phyloP scores from a whole-genome alignment of 2,888 invertebrate species.

The Unio delphinus region DNA sequence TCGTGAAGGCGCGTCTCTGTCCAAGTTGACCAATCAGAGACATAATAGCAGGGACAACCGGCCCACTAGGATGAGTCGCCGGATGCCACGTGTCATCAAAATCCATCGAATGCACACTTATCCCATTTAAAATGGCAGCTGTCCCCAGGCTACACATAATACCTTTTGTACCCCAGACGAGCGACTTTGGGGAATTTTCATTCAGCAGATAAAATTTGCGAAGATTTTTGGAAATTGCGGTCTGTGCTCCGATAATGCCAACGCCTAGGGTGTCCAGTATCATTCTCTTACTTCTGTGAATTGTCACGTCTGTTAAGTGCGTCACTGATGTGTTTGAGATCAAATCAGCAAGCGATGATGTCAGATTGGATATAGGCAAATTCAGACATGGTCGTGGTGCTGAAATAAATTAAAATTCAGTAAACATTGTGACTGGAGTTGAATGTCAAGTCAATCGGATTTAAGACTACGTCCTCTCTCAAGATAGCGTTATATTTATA shows the following conservation, averaged over 20 bases:
- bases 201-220: conserved; percentile 19
- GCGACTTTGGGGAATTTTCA: conserved; percentile 3
- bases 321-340: conserved; percentile 8
- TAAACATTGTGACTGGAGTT: no score
- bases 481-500: no score
- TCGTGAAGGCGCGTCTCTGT: conserved; percentile 21
- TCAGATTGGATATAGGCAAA: neutral
- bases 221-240: conserved; percentile 40
- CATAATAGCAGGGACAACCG: conserved; percentile 49
- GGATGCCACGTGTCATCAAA: conserved; percentile 61
- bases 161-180: conserved; percentile 30
- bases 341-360: conserved; percentile 3
- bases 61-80: conserved; percentile 56
- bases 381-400: no score
- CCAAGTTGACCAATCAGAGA: conserved; percentile 44
- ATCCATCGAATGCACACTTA: conserved; percentile 56
- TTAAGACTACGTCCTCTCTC: no score
- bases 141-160: conserved; percentile 19
- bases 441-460: no score
- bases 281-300: conserved; percentile 51
- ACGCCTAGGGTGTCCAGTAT: conserved; percentile 51
- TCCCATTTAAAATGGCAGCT: conserved; percentile 52
- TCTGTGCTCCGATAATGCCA: conserved; percentile 39
- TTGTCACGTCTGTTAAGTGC: conserved; percentile 27
- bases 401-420: no score